phyloP scores from a whole-genome alignment of 2,113 vertebrate genomes.

The Ophiodon elongatus region DNA sequence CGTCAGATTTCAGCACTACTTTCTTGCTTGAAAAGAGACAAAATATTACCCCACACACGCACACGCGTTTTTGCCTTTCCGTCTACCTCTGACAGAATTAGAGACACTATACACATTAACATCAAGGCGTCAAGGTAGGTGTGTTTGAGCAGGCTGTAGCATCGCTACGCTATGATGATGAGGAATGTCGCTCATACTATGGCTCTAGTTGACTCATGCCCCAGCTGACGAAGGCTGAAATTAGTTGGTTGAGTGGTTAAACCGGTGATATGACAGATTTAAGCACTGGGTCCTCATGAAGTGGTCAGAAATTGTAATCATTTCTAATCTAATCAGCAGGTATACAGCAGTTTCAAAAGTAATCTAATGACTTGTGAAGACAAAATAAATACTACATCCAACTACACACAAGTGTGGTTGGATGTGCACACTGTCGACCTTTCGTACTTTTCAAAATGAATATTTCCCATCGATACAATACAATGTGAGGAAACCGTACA shows the following conservation, averaged over 20 bases:
- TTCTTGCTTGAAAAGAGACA: neutral
- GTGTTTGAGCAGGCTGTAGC: slow-evolving; percentile 21
- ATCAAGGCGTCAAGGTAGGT: neutral
- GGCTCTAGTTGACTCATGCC: neutral
- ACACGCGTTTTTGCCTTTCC: neutral
- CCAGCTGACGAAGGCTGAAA: neutral
- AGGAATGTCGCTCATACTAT: slow-evolving; percentile 15
- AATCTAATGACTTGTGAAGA: neutral
- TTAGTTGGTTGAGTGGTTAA: neutral
- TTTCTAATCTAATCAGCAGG: neutral
- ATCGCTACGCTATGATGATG: neutral
- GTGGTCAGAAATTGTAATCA: neutral
- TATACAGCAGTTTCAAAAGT: neutral
- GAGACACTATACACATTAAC: no score
- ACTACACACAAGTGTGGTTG: neutral
- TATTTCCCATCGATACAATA: neutral
- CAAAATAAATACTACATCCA: neutral
- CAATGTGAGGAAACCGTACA: neutral
- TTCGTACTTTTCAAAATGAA: neutral
- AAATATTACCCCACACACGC: no score
- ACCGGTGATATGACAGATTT: neutral
- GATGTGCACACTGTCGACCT: neutral
- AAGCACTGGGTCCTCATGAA: neutral
- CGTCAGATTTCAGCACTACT: slow-evolving; percentile 6
- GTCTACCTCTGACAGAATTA: neutral